These are phyloP conservation scores for Poeciliopsis gracilis DNA, from an alignment of 2,797 vertebrate genomes.

Conservation along the genomic window DNA sequence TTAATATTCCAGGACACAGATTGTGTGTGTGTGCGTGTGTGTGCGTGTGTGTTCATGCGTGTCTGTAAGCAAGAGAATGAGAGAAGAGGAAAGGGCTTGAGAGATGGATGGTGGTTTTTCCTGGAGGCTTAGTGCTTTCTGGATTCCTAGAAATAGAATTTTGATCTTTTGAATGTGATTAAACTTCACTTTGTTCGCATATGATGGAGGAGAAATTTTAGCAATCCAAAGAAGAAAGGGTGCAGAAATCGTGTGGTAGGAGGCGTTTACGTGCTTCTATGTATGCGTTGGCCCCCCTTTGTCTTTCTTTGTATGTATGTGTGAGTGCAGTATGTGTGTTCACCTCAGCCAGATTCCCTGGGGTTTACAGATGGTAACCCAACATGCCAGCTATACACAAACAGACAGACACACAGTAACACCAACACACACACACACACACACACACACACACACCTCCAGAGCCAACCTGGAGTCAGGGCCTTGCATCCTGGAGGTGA, in stretches of 20 bases:
- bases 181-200: conserved; percentile 59
- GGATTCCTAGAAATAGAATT: conserved; percentile 63
- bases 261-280: conserved; percentile 28
- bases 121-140: conserved; percentile 56
- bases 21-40: conserved; percentile 27
- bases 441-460: conserved; percentile 29
- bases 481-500: conserved; percentile 64
- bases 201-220: conserved; percentile 55
- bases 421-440: conserved; percentile 22
- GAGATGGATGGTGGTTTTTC: conserved; percentile 15
- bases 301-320: conserved; percentile 7
- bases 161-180: conserved; percentile 69
- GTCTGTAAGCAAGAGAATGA: conserved; percentile 13
- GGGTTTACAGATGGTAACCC: conserved; percentile 78
- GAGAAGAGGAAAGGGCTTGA: conserved; percentile 10
- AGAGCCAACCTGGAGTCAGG: conserved; percentile 63
- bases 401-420: conserved; percentile 25
- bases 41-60: not conserved
- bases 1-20: conserved; percentile 44
- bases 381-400: conserved; percentile 62
- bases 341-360: conserved; percentile 70
- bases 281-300: conserved; percentile 17
- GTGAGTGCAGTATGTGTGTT: conserved; percentile 6
- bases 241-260: conserved; percentile 28
- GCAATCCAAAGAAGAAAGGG: conserved; percentile 38